Evolutionary conservation across 37 sponge, comb jelly and placozoan species (phyloP).

Genomic region (Beroe ovata): DNA sequence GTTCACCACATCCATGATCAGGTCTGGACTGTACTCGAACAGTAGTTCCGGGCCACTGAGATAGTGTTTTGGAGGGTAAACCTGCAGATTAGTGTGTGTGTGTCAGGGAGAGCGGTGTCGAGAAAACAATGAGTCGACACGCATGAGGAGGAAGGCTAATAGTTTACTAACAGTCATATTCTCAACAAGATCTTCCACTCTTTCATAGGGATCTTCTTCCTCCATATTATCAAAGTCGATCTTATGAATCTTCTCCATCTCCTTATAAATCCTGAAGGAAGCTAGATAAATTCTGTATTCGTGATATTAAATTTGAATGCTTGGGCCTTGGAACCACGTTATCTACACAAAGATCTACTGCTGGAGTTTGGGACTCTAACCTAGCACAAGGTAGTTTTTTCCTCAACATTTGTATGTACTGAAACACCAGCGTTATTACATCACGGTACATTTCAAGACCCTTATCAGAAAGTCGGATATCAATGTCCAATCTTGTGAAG

Average conservation of each 20-base stretch:
- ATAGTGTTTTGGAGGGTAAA: constrained; percentile 46
- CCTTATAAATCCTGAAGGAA: constrained; percentile 14
- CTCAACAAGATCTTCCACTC: constrained; percentile 30
- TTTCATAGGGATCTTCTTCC: constrained; percentile 25
- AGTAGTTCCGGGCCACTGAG: constrained; percentile 24
- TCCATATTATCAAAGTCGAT: constrained; percentile 45
- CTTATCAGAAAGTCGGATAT: not conserved
- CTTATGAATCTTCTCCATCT: not conserved
- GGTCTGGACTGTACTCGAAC: constrained; percentile 21
- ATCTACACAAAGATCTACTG: not conserved
- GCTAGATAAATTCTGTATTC: not conserved
- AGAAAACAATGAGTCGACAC: not conserved
- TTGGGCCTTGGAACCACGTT: not conserved
- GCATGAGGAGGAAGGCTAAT: not conserved
- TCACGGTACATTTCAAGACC: constrained; percentile 25
- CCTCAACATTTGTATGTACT: constrained; percentile 54
- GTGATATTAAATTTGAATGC: too few species aligned
- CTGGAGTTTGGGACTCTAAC: too few species aligned
- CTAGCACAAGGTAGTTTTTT: constrained; percentile 10
- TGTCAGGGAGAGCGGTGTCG: not conserved
- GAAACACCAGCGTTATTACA: constrained; percentile 12
- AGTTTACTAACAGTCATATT: constrained; percentile 28
- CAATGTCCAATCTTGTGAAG: constrained; percentile 15
- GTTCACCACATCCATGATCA: constrained; percentile 22
- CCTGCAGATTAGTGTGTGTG: too few species aligned